phyloP scores from a whole-genome alignment of 2,888 invertebrate species.

The Prosopocoilus inquinatus region DNA sequence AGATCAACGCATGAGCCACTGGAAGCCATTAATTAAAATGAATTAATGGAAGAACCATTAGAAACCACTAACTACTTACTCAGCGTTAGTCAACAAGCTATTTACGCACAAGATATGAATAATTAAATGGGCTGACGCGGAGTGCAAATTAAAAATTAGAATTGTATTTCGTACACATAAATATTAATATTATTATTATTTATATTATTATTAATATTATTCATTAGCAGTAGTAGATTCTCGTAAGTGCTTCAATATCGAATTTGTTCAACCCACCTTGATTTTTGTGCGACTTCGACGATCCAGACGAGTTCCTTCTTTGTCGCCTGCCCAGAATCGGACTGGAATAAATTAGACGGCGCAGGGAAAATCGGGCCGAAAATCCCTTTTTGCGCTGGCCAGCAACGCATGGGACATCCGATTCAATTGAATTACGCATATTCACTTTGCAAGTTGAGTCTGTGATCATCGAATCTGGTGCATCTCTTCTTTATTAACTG shows the following conservation, averaged over 20 bases:
- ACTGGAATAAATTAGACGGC: conserved; percentile 68
- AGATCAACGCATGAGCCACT: too few species aligned
- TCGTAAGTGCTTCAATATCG: background rate
- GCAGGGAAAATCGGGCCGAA: conserved; percentile 62
- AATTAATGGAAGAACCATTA: too few species aligned
- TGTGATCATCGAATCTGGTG: too few species aligned
- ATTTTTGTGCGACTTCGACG: conserved; percentile 36
- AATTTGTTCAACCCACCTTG: conserved; percentile 22
- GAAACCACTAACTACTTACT: too few species aligned
- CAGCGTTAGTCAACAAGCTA: too few species aligned
- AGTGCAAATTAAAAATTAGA: too few species aligned
- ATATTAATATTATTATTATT: too few species aligned
- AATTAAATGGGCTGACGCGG: background rate
- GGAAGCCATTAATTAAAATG: too few species aligned
- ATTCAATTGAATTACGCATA: conserved; percentile 36
- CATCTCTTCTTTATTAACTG: too few species aligned
- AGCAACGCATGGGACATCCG: conserved; percentile 39
- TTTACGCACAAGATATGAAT: background rate
- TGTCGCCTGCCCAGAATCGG: conserved; percentile 64
- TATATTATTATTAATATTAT: too few species aligned
- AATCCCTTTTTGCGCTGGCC: conserved; percentile 50
- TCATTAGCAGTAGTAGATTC: too few species aligned
- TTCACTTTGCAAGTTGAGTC: background rate
- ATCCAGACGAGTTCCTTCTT: conserved; percentile 37
- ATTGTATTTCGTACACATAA: too few species aligned